Base-by-base conservation (phyloP, 2,888 invertebrate genomes). In the Stenodema calcarata region DNA sequence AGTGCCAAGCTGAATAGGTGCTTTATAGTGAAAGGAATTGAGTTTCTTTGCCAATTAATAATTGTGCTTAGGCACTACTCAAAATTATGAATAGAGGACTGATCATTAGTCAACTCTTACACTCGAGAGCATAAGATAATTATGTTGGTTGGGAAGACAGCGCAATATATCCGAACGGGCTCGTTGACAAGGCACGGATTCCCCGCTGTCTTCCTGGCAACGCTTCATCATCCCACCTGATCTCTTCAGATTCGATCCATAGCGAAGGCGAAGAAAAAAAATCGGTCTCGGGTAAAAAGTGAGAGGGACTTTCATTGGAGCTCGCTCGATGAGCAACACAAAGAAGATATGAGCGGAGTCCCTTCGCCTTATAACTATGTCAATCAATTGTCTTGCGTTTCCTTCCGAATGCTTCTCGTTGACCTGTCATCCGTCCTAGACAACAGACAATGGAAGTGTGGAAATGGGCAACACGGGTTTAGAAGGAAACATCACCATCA, bases 331-430 rank as follows among this genome's bases (percentile, higher is more conserved):
- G 73, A 73, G 30, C 35, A 73, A 73, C 30, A 73, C 73, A 73
- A 73, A 30, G 41, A 73, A 73, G 41, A 11, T 18, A n/a, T 41
- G 73, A 73, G 41, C n/a, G 73, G 35, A 73, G 73, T 35, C 73
- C 73, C 73, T 41, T 62, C 73, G n/a, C 73, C 41, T 73, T 35
- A 73, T 73, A 73, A 73, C 73, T 73, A 73, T 73, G 73, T 73
- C 73, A 73, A 73, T 73, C 73, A 73, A 73, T 73, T 73, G 73
- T 73, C 73, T 73, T 41, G 41, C 73, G 73, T 73, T 73, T 73
- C 73, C 73, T 73, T 73, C 73, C 73, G 73, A 73, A 73, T 62
- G 62, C 62, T 62, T 23, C 62, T 62, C 18, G 62, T 62, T 62
- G 62, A 18, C 62, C 62, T 62, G 62, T 62, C 62, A 62, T 62